A percentile compares a stretch with the other conserved stretches of the same genome.
These are phyloP conservation scores for Pteronotus mesoamericanus DNA, from an alignment of 2,797 vertebrate genomes.

Conservation along the genomic window DNA sequence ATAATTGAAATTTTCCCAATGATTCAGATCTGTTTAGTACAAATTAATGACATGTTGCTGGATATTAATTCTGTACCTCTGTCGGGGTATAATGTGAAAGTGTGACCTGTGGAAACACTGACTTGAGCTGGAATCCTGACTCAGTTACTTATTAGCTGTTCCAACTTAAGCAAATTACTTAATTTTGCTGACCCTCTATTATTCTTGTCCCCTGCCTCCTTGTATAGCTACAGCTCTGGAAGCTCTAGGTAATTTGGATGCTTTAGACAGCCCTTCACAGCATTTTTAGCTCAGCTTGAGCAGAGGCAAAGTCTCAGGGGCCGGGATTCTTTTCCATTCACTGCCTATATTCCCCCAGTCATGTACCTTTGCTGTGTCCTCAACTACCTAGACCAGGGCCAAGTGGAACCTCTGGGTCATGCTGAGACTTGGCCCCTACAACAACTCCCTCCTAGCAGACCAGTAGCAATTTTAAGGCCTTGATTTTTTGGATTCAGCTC, in stretches of 20 bases:
- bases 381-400: background rate
- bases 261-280: background rate
- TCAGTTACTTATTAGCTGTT: background rate
- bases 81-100: background rate
- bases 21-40: background rate
- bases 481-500: background rate
- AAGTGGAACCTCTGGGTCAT: background rate
- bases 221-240: background rate
- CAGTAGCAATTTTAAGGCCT: background rate
- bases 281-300: background rate
- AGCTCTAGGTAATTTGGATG: background rate
- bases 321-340: background rate
- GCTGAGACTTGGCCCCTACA: background rate
- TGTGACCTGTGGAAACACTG: background rate
- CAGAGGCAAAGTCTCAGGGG: background rate
- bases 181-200: background rate
- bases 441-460: background rate
- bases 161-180: background rate
- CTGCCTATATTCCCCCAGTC: background rate
- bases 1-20: background rate
- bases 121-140: background rate
- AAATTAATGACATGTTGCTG: background rate
- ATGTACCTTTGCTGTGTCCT: background rate
- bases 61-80: background rate
- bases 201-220: background rate